phyloP scores from a whole-genome alignment of 2,113 vertebrate species.

The Tachuris rubrigastra region DNA sequence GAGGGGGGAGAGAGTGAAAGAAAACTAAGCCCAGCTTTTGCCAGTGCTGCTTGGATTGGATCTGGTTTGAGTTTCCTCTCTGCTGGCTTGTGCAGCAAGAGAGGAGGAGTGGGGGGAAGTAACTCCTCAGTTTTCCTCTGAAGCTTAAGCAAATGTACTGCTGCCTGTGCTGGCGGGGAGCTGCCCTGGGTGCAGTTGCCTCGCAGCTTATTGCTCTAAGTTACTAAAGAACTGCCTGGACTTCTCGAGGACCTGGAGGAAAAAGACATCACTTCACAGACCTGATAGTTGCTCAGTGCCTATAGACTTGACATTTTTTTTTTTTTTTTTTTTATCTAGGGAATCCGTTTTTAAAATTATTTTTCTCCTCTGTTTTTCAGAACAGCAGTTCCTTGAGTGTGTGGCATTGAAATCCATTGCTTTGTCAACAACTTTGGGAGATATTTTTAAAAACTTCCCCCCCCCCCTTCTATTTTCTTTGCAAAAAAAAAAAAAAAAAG shows the following conservation, averaged over 20 bases:
- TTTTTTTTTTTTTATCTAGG: background rate
- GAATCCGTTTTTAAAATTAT: background rate
- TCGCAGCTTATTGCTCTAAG: conserved; percentile 31
- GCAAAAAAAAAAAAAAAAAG: background rate
- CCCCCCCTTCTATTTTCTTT: background rate
- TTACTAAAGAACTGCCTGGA: conserved; percentile 44
- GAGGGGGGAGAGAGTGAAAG: conserved; percentile 42
- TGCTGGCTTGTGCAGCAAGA: conserved; percentile 32
- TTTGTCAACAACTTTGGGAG: conserved; percentile 5
- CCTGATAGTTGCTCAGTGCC: background rate
- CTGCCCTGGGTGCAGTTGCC: conserved; percentile 53
- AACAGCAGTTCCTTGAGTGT: conserved; percentile 7
- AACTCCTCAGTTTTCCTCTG: conserved; percentile 27
- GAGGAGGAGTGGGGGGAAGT: conserved; percentile 43
- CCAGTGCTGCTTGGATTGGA: conserved; percentile 59
- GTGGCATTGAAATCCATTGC: conserved; percentile 8
- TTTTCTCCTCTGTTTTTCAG: background rate
- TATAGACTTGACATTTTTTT: background rate
- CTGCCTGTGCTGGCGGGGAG: conserved; percentile 42
- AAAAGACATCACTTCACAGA: conserved; percentile 23
- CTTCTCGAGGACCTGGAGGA: conserved; percentile 32
- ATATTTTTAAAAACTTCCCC: background rate
- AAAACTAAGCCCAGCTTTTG: conserved; percentile 59
- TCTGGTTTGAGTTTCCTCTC: conserved; percentile 63
- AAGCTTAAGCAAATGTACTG: conserved; percentile 34